These are phyloP conservation scores for Chionomys nivalis DNA, from an alignment of 2,113 vertebrate species.

Conservation along the genomic window DNA sequence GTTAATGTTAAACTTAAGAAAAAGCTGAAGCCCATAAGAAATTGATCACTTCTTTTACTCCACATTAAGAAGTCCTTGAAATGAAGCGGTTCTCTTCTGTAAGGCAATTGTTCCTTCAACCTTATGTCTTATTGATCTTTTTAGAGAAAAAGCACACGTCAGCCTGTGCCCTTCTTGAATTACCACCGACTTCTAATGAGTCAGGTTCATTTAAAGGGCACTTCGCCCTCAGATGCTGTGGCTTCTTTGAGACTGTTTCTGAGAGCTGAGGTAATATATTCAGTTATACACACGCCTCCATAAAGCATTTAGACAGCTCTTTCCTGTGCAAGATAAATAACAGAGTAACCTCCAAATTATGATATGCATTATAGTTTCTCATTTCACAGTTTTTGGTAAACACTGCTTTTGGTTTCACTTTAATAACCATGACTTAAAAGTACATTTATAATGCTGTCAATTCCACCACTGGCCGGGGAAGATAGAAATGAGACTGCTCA, in stretches of 20 bases:
- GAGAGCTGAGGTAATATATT: neutral
- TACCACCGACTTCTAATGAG: neutral
- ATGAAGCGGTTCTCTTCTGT: neutral
- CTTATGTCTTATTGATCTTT: neutral
- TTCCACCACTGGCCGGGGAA: neutral
- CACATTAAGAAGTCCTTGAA: neutral
- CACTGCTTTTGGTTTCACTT: slow-evolving; percentile 65
- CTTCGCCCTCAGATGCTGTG: neutral
- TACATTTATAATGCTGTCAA: slow-evolving; percentile 10
- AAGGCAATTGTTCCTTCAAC: neutral
- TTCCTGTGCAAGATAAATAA: neutral
- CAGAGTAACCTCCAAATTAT: neutral
- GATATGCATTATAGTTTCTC: neutral
- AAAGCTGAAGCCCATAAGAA: neutral
- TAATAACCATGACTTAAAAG: neutral
- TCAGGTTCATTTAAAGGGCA: neutral
- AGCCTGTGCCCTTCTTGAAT: neutral
- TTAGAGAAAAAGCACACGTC: neutral
- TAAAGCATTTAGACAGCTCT: neutral
- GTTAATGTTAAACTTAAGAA: neutral
- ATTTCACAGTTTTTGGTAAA: neutral
- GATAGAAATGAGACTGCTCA: slow-evolving; percentile 51
- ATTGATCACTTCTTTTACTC: neutral
- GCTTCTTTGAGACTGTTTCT: neutral
- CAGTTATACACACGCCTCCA: neutral